Percentiles rank a stretch among this genome's conserved stretches.
Conservation (phyloP, 2,888 invertebrate genomes). For the Sisyra nigra region DNA sequence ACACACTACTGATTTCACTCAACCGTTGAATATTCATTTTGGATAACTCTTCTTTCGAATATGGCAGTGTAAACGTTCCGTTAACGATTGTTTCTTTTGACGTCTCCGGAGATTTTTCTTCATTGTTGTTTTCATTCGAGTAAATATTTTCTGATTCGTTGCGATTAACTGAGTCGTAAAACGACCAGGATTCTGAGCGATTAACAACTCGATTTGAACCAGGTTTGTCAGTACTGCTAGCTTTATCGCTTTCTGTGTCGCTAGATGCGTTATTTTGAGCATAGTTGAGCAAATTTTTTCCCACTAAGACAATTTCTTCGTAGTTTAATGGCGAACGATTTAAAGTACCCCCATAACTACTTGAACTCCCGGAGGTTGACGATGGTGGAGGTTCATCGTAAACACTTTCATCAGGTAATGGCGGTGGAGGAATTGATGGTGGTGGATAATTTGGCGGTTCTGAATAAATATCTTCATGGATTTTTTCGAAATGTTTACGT, state of each 20-base stretch:
- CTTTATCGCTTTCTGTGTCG: conserved; percentile 17
- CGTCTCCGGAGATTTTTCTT: conserved; percentile 15
- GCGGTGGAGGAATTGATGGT: conserved; percentile 41
- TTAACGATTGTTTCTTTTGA: too few relatives aligned
- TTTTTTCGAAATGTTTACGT: conserved; percentile 10
- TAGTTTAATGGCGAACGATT: conserved; percentile 19
- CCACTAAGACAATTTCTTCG: conserved; percentile 29
- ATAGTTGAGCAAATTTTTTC: conserved; percentile 18
- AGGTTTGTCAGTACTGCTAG: conserved; percentile 15
- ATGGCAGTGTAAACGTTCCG: not conserved
- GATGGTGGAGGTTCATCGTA: conserved; percentile 36
- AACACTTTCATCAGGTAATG: conserved; percentile 34
- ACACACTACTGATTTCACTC: conserved; percentile 14
- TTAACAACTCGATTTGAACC: conserved; percentile 21
- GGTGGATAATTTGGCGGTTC: conserved; percentile 29
- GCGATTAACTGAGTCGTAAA: conserved; percentile 25
- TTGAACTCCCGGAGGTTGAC: conserved; percentile 22
- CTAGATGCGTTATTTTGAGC: conserved; percentile 18
- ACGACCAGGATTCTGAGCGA: conserved; percentile 34
- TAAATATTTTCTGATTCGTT: conserved; percentile 13
- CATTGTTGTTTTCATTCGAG: conserved; percentile 16
- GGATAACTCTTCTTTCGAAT: conserved; percentile 6
- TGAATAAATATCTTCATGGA: conserved; percentile 12
- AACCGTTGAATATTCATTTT: conserved; percentile 5
- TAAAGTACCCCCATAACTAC: conserved; percentile 24